Conservation (phyloP, 2,113 vertebrate species). For the Nyctereutes procyonoides region DNA sequence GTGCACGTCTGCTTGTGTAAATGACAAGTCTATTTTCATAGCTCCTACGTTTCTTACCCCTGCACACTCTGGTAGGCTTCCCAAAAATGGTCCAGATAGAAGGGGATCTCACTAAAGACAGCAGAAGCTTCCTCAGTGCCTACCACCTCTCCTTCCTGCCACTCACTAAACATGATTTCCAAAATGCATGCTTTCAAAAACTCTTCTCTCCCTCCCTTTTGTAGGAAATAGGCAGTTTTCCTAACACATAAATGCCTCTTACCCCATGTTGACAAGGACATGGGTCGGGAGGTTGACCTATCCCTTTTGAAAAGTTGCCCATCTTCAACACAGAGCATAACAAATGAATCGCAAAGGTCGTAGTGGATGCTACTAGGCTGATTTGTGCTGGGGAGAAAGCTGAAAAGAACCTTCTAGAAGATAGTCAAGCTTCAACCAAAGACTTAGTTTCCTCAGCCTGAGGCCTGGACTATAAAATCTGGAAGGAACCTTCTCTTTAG, state of each 20-base stretch:
- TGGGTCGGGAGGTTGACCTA: not conserved
- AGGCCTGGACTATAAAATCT: not conserved
- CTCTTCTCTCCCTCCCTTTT: not conserved
- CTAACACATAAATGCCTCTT: not conserved
- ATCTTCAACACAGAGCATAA: not conserved
- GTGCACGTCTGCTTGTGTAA: not conserved
- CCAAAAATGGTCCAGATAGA: not conserved
- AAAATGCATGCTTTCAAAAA: slow-evolving; percentile 2
- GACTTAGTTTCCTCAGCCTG: not conserved
- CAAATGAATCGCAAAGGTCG: not conserved
- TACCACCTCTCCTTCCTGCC: not conserved
- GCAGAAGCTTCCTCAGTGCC: not conserved
- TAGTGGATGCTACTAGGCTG: not conserved
- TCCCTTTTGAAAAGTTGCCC: slow-evolving; percentile 7
- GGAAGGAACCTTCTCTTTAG: slow-evolving; percentile 5
- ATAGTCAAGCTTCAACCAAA: slow-evolving; percentile 2
- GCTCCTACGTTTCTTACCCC: not conserved
- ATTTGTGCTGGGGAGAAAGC: not conserved
- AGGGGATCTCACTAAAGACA: not conserved
- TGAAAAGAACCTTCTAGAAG: not conserved
- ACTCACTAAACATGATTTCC: slow-evolving; percentile 1
- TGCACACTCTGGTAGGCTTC: not conserved
- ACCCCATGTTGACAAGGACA: not conserved
- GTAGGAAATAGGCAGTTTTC: not conserved
- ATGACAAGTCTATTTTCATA: not conserved